Conservation (phyloP, 2,797 vertebrate genomes). For the Apogon talboti region DNA sequence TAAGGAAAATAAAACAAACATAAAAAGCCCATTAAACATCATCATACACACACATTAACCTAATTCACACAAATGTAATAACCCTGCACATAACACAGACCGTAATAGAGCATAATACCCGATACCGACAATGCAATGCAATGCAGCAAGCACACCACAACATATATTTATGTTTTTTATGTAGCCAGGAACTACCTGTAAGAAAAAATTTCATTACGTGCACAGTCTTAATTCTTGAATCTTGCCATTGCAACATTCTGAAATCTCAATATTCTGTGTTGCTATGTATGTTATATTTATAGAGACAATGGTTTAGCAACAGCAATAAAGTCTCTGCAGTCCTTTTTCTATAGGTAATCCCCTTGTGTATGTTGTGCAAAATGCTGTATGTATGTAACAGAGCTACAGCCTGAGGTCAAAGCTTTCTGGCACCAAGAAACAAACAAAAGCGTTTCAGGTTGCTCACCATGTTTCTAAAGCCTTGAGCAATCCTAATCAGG, state of each 20-base stretch:
- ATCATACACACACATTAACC: too few relatives aligned
- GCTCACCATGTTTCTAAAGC: neutral
- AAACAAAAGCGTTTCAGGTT: neutral
- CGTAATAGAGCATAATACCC: too few relatives aligned
- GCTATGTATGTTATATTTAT: constrained; percentile 4
- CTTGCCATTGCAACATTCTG: neutral
- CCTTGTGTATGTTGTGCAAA: neutral
- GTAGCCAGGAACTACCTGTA: too few relatives aligned
- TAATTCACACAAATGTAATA: too few relatives aligned
- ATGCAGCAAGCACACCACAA: too few relatives aligned
- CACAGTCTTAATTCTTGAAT: too few relatives aligned
- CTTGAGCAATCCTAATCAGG: constrained; percentile 24
- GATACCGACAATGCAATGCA: too few relatives aligned
- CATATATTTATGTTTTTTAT: too few relatives aligned
- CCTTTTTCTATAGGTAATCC: neutral
- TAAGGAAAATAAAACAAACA: too few relatives aligned
- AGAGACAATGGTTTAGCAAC: constrained; percentile 2
- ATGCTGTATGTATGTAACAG: neutral
- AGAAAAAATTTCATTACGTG: too few relatives aligned
- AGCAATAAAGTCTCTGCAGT: neutral
- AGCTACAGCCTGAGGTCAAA: constrained; percentile 9
- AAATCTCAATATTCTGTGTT: neutral
- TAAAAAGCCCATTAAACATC: too few relatives aligned
- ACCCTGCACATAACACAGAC: too few relatives aligned
- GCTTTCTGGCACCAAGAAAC: constrained; percentile 7